Evolutionary conservation across 2,888 invertebrate genomes (phyloP), one percentile per base, ranked within the genome.

Genomic region (Alloplasta piceator): DNA sequence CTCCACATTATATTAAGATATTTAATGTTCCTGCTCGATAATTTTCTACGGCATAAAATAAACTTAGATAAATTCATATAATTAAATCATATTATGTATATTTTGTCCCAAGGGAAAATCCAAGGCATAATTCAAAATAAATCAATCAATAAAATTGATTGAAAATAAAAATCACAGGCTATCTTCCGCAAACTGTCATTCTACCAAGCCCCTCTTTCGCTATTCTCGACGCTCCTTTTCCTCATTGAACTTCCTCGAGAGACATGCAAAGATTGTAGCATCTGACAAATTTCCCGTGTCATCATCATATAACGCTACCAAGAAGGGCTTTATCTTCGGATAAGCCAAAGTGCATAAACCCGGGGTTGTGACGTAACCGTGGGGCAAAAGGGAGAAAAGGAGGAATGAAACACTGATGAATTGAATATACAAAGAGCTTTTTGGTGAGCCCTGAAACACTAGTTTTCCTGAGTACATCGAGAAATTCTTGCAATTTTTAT

Each of bases 291-390:
- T 60, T 26, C 26, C 67, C 56, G 4, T 68, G 50, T 61, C 46
- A 36, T 39, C 41, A 52, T 36, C n/a, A 66, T 26, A 26, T 26
- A 26, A 1, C 26, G 26, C 26, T 3, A 61, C 16, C 84, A 86
- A 87, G 86, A 85, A 87, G 85, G 82, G 83, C 86, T 87, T 88
- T 87, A 85, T 87, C 87, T 86, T 80, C 50, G 84, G 83, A 84
- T 86, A 86, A 86, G 85, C 85, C 85, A 79, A 85, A 86, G 83
- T 84, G 83, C 87, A 86, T 83, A 85, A 77, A 83, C 67, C 76
- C 58, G 14, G 12, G 50, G 39, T 58, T 38, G 58, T 26, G 26
- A 26, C 38, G 52, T 41, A 9, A 38, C 38, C 12, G 56, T 36
- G 36, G 46, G 52, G 5, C 46, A 55, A 41, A 48, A 71, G 67